These are phyloP conservation scores for Sarcophaga subvicina DNA, from an alignment of 2,888 invertebrate genomes.

Conservation along the genomic window DNA sequence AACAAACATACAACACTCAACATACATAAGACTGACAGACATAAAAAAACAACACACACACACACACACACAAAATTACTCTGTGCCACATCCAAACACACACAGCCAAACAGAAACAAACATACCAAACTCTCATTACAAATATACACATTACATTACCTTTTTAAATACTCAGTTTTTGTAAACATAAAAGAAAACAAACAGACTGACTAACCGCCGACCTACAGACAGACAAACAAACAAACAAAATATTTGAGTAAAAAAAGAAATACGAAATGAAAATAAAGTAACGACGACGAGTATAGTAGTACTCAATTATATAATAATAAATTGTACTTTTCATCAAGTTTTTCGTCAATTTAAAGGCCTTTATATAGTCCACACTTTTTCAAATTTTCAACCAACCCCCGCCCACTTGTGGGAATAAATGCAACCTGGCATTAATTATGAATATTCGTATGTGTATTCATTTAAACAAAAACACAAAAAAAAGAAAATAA, in stretches of 20 bases:
- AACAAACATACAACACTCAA: conserved; percentile 21
- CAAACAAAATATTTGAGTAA: conserved; percentile 33
- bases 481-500: background rate
- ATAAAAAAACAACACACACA: conserved; percentile 41
- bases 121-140: conserved; percentile 22
- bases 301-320: conserved; percentile 58
- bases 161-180: conserved; percentile 14
- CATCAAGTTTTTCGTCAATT: conserved; percentile 51
- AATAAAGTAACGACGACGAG: background rate
- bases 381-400: conserved; percentile 12
- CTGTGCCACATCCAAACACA: background rate
- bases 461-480: background rate
- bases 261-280: conserved; percentile 40
- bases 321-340: conserved; percentile 54
- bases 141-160: background rate
- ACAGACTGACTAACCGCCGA: background rate
- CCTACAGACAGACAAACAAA: background rate
- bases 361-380: conserved; percentile 35
- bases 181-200: conserved; percentile 35
- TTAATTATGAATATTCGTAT: background rate
- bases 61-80: conserved; percentile 2
- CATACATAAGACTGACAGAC: conserved; percentile 6
- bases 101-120: conserved; percentile 36
- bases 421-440: conserved; percentile 10
- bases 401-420: background rate